Percentiles rank a stretch among this genome's conserved stretches.
These are phyloP conservation scores for Dugesia japonica DNA, from an alignment of 2,888 invertebrate species.

Conservation along the genomic window DNA sequence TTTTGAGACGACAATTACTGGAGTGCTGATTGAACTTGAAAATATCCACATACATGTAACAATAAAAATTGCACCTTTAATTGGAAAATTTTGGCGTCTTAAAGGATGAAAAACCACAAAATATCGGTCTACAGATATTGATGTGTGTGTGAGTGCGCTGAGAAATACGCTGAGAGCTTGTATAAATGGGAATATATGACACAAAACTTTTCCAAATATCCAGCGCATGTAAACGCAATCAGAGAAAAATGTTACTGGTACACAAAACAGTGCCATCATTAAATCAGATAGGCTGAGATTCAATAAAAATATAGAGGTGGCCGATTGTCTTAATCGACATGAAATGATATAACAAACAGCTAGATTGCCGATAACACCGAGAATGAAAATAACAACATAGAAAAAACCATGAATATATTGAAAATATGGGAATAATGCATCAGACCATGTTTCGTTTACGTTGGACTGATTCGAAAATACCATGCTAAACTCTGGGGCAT, in stretches of 20 bases:
- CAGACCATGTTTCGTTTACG: not conserved
- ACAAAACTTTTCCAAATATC: not conserved
- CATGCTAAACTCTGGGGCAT: not conserved
- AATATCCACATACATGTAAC: constrained; percentile 11
- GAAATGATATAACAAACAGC: not conserved
- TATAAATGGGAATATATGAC: not conserved
- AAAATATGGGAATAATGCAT: not conserved
- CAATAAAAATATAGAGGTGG: constrained; percentile 10
- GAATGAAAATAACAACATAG: not conserved
- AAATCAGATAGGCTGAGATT: constrained; percentile 21
- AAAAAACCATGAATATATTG: not conserved
- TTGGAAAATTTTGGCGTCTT: not conserved
- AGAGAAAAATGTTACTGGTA: not conserved
- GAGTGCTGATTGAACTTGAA: not conserved
- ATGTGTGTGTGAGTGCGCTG: not conserved
- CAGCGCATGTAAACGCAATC: not conserved
- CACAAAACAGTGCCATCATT: constrained; percentile 12
- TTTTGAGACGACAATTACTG: not conserved
- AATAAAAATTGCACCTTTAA: not conserved
- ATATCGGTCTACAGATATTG: not conserved
- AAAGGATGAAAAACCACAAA: not conserved
- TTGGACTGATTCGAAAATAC: not conserved
- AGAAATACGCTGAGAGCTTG: constrained; percentile 22
- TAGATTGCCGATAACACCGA: not conserved
- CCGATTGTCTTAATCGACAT: not conserved